Base-by-base conservation (phyloP, 2,888 invertebrate species). In the Dolichopus griseipennis region DNA sequence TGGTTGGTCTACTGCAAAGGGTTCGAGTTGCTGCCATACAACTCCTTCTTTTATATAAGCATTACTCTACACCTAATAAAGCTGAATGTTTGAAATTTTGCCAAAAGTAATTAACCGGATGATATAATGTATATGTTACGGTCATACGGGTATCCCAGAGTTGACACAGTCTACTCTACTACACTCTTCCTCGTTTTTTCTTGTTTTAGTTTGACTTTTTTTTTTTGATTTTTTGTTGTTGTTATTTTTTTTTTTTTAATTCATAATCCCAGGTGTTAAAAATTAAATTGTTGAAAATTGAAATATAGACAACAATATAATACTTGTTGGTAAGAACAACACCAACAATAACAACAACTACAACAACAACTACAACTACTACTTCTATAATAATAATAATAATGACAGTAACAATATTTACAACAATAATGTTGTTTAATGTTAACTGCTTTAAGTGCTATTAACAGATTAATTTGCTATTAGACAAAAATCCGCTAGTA, bases 361-460 rank as follows among this genome's bases (percentile, higher is more conserved):
- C 4, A 18, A 52, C n/a, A n/a, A 52, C n/a, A n/a, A 52, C 6
- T 12, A 18, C 43, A 43, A 43, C 9, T 10, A 43, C 12, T 10
- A 15, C 43, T 9, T 9, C 34, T 7, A 43, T 3, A 43, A 43
- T 43, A 43, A 15, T 15, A 43, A 43, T 9, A 15, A 43, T 3
- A 43, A 43, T 4, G 12, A 43, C 43, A 43, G 12, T 15, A 43
- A 43, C 43, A 43, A 43, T 15, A 43, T 10, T 43, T 12, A 52
- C 15, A 52, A n/a, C 8, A 52, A 52, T n/a, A 52, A 18, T 52
- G 9, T 52, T 52, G 52, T 52, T 52, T 52, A 52, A 52, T 52
- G 52, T 52, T 52, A 52, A 52, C 52, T 52, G 52, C 52, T 52
- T 52, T 52, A 52, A 52, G 52, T 52, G 52, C 52, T 52, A 52